Base-by-base conservation (phyloP, 2,113 vertebrate genomes). In the Copsychus sechellarum region DNA sequence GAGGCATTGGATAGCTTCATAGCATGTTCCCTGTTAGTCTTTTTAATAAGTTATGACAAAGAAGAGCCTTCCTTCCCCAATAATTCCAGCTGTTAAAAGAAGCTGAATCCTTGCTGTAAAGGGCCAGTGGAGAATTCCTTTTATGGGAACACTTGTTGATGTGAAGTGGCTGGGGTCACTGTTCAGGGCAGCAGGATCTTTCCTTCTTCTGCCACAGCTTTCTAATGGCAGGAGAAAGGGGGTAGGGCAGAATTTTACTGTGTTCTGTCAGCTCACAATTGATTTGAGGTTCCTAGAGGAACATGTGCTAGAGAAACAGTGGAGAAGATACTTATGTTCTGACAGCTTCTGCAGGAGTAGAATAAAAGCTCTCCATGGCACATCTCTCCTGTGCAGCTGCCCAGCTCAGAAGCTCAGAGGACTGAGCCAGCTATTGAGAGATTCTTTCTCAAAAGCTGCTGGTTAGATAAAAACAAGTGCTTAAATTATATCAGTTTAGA, bases 221-320 rank as follows among this genome's bases (percentile, higher is more conserved):
- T 69, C 66, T 64, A 61, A 80, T 17, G 64, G 66, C 28, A n/a
- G 31, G 20, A 69, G 42, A 20, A 74, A 82, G 38, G 3, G 57
- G 6, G 7, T 12, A 42, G 82, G 62, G 62, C 64, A 92, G 85
- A 72, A 47, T 90, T 90, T 76, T 69, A 69, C 62, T 65, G 70
- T 90, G 31, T 21, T 71, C 57, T 90, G 74, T 79, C 81, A 94
- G 50, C 47, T 82, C 45, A 70, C 66, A 65, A 53, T 76, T 95
- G 88, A 92, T 96, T 95, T 90, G 93, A 92, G n/a, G 50, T 77
- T 94, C 53, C 61, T 96, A 31, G 58, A 94, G 81, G 79, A 82
- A 70, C n/a, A 24, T 9, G 21, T 69, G 34, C 82, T 88, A 65
- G 31, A 86, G 74, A 86, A 93, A 69, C 71, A 77, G 19, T 3